Evolutionary conservation across 2,797 vertebrate species (phyloP), one percentile per base, ranked within the genome.

Genomic region (Dipus sagitta): DNA sequence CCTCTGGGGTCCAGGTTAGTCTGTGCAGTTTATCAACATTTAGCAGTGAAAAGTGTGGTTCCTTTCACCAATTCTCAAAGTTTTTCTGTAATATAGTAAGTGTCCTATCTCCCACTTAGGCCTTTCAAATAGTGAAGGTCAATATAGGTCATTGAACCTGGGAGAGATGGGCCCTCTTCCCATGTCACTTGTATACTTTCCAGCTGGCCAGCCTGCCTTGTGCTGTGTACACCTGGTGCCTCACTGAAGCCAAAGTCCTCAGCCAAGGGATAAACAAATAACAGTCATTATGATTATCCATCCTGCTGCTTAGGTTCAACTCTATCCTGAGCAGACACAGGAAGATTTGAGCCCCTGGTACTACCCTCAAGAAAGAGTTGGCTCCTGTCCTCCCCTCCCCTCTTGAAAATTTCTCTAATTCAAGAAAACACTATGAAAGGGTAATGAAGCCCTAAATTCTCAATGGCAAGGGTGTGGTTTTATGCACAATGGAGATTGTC

Each of bases 321-420:
- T 58, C 4, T 60, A 2, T 28, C 38, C 24, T 32, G 67, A 79
- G 32, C 3, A 82, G 64, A 78, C 4, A 6, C 0, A 42, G 42
- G 47, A 88, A 65, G 52, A n/a, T 8, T 11, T 3, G 52, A 32
- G 65, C 68, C 62, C 58, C 5, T 60, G 34, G 4, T 13, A 28
- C 5, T n/a, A n/a, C 8, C 47, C 20, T 77, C 47, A 82, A 23
- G 70, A 77, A 70, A 42, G 14, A 81, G 20, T 20, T 28, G 62
- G 1, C 1, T 14, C 13, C 54, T 9, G 20, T 21, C n/a, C 24
- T 12, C 12, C 8, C 30, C 3, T 23, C 17, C 6, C 17, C 18
- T 23, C 47, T 74, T 83, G 18, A 77, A 71, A 85, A 47, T 0
- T 52, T 80, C 42, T 79, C 24, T 81, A 7, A 60, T 18, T 65